A percentile compares a stretch with the other conserved stretches of the same genome.
Conservation (phyloP, 2,797 vertebrate genomes). For the Buceros bicornis region DNA sequence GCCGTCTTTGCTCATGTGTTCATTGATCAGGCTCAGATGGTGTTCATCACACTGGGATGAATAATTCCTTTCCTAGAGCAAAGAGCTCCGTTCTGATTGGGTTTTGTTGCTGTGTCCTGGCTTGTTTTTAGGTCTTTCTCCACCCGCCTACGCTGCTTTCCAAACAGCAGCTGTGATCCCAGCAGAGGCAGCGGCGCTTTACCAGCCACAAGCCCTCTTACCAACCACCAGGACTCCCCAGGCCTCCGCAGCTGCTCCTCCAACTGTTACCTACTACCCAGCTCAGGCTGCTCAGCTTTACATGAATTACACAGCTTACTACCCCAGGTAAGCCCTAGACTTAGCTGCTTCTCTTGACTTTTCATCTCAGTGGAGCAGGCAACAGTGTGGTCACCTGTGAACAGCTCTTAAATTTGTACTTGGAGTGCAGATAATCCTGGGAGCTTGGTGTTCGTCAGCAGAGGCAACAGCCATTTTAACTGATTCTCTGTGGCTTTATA, state of each 20-base stretch:
- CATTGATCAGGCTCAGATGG: not conserved
- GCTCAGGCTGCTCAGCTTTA: slow-evolving; percentile 93
- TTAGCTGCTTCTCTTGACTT: not conserved
- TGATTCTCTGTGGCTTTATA: not conserved
- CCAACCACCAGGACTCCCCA: slow-evolving; percentile 88
- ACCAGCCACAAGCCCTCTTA: slow-evolving; percentile 90
- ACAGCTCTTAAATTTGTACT: not conserved
- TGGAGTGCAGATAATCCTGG: not conserved
- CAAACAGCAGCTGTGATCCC: slow-evolving; percentile 89
- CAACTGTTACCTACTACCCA: slow-evolving; percentile 91
- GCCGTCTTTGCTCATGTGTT: not conserved
- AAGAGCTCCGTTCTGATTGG: not conserved
- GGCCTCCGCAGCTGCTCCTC: slow-evolving; percentile 80
- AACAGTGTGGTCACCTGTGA: not conserved
- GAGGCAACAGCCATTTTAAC: not conserved
- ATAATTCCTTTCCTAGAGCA: not conserved
- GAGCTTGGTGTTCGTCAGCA: not conserved
- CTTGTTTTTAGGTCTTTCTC: slow-evolving; percentile 88
- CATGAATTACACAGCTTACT: slow-evolving; percentile 97
- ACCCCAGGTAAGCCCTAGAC: slow-evolving; percentile 86
- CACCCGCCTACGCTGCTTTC: slow-evolving; percentile 92
- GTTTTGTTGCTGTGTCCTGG: not conserved
- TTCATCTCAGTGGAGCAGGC: not conserved
- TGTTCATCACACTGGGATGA: not conserved
- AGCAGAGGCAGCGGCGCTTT: slow-evolving; percentile 90